Evolutionary conservation across 1,140 invertebrate species (phyloP), one percentile per base, ranked within the genome.

Genomic region (Drosophila paulistorum): DNA sequence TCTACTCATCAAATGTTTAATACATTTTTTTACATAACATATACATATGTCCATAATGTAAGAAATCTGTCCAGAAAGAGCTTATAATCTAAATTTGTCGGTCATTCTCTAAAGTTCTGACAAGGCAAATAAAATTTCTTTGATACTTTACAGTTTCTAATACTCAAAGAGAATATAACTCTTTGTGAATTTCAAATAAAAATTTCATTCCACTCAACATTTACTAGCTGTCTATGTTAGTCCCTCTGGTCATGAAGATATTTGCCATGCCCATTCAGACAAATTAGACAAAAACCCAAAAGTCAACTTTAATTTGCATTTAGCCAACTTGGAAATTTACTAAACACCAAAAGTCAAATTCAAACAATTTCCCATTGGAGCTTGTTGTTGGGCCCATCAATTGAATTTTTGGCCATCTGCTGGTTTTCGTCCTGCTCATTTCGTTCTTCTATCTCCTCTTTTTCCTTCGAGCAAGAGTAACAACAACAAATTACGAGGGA

Each of bases 401-500:
- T 51, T 23, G 45, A 51, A 51, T 51, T 51, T 48, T 14, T 39
- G 10, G 10, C 17, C 45, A 48, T 48, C 45, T 20, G 2, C 10
- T 39, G 37, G 11, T 13, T 30, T 30, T 7, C 30, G 30, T 30
- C 10, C 37, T 39, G 37, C 37, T 14, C 23, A 26, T 26, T 26
- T 14, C 42, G 42, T 14, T 6, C n/a, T 3, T 14, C 13, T 13
- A 6, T n/a, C n/a, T 42, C 4, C 41, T 42, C 13, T 42, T 17
- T 45, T 14, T 9, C 45, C 9, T 23, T 51, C 54, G 13, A 61
- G 35, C 30, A 65, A 39, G 13, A 61, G 35, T 17, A 65, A 39
- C 71, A 65, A 23, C 39, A 60, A 37, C 68, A 67, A 54, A 59
- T 59, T 59, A 59, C 51, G 73, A 60, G 39, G 35, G 37, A 67